Evolutionary conservation across 2,113 vertebrate species (phyloP).

Genomic region (Petrocephalus zakoni): DNA sequence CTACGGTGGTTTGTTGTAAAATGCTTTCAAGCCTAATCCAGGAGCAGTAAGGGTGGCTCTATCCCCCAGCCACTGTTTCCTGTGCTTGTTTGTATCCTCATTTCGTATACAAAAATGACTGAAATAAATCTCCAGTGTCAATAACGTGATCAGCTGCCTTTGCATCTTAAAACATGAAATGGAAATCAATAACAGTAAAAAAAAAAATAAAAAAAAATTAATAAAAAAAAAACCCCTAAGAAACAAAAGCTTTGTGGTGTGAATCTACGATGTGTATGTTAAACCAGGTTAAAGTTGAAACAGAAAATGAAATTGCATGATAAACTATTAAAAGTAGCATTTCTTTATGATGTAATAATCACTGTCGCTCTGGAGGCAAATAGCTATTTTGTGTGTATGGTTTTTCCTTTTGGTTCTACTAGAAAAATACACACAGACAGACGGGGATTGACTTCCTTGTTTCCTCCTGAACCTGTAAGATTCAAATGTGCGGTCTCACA

Average conservation of each 20-base stretch:
- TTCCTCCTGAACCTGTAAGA: conserved; percentile 49
- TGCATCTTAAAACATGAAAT: background rate
- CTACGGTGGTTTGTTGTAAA: background rate
- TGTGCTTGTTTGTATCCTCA: background rate
- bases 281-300: background rate
- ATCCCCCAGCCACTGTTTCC: background rate
- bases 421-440: background rate
- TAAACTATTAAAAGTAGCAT: background rate
- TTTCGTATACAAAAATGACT: background rate
- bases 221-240: background rate
- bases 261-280: background rate
- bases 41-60: background rate
- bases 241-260: background rate
- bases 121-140: background rate
- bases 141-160: background rate
- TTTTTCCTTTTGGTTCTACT: conserved; percentile 44
- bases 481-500: conserved; percentile 73
- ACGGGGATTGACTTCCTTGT: conserved; percentile 51
- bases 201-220: background rate
- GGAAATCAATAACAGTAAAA: background rate
- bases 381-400: background rate
- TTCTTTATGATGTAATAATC: background rate
- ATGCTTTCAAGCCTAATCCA: background rate
- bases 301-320: background rate
- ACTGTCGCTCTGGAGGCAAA: background rate